phyloP scores from a whole-genome alignment of 2,888 invertebrate species.

The Cheilosia pagana region DNA sequence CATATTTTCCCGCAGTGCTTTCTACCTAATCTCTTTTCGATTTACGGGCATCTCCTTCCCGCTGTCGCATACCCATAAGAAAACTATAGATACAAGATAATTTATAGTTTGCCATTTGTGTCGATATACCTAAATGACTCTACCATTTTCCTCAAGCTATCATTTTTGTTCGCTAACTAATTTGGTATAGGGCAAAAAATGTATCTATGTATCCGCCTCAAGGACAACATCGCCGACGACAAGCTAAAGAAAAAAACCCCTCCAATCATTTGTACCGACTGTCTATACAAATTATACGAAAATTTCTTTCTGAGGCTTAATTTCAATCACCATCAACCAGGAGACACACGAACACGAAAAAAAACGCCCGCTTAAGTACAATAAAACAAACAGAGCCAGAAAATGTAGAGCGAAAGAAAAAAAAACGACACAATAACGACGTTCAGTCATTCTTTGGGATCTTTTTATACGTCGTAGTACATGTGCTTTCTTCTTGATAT shows the following conservation, averaged over 20 bases:
- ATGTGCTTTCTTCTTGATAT: slow-evolving; percentile 15
- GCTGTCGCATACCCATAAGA: not conserved
- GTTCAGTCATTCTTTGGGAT: slow-evolving; percentile 30
- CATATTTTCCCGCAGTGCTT: slow-evolving; percentile 16
- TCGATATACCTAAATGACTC: slow-evolving; percentile 59
- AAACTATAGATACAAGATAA: slow-evolving; percentile 43
- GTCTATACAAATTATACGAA: slow-evolving; percentile 34
- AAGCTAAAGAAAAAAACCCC: slow-evolving; percentile 15
- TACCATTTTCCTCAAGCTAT: slow-evolving; percentile 45
- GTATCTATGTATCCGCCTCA: not conserved
- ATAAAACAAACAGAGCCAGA: slow-evolving; percentile 33
- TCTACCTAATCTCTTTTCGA: slow-evolving; percentile 35
- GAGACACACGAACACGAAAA: slow-evolving; percentile 5
- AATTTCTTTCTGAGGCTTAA: slow-evolving; percentile 62
- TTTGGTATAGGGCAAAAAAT: slow-evolving; percentile 8
- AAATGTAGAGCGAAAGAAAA: slow-evolving; percentile 16
- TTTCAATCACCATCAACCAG: slow-evolving; percentile 69
- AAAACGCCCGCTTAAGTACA: slow-evolving; percentile 6
- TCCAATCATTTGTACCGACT: slow-evolving; percentile 43
- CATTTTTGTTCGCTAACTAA: slow-evolving; percentile 56
- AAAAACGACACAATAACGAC: slow-evolving; percentile 40
- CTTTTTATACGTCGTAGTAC: not conserved
- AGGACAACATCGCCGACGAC: slow-evolving; percentile 1
- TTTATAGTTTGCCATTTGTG: slow-evolving; percentile 66
- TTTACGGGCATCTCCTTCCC: slow-evolving; percentile 1